Evolutionary conservation across 2,888 invertebrate species (phyloP), one percentile per base, ranked within the genome.

Genomic region (Calameuta filiformis): DNA sequence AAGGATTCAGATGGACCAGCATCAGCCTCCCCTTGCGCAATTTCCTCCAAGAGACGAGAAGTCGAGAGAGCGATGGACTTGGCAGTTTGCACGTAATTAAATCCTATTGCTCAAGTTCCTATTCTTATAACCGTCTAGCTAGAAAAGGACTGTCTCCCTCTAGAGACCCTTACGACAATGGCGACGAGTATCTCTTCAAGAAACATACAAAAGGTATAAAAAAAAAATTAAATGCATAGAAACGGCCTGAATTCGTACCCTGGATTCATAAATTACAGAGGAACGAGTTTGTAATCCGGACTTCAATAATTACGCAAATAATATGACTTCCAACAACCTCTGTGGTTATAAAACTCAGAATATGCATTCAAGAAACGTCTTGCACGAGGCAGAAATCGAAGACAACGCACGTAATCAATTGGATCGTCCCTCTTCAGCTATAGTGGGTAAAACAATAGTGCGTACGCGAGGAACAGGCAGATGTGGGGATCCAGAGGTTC

Each of bases 11-110:
- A 23, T 56, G 9, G 2, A 56, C 56, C 56, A 23, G n/a, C 74
- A 35, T 33, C 35, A 37, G 68, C 76, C 56, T 69, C 76, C 56
- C 40, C 79, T 69, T 83, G 82, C 35, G 34, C 73, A 15, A 75
- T 83, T 75, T 81, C 82, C 34, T 76, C 81, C 23, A 81, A 73
- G 34, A 80, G 82, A 80, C 83, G 78, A 77, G 75, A 78, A 69
- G 81, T 81, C 40, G 83, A 85, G 73, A 79, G 76, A 73, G 83
- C 80, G 79, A 73, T 83, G 68, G 81, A 83, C 75, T 71, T 80
- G 75, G 80, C 82, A 73, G 79, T 80, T 56, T 83, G 81, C 83
- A 81, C 82, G 83, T 84, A 73, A 81, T 56, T 56, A 56, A 56
- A 56, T 56, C 23, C 56, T 56, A 23, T 56, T 9, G 56, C 56